phyloP scores from a whole-genome alignment of 2,888 invertebrate species.

The Amblyjoppa fuscipennis region DNA sequence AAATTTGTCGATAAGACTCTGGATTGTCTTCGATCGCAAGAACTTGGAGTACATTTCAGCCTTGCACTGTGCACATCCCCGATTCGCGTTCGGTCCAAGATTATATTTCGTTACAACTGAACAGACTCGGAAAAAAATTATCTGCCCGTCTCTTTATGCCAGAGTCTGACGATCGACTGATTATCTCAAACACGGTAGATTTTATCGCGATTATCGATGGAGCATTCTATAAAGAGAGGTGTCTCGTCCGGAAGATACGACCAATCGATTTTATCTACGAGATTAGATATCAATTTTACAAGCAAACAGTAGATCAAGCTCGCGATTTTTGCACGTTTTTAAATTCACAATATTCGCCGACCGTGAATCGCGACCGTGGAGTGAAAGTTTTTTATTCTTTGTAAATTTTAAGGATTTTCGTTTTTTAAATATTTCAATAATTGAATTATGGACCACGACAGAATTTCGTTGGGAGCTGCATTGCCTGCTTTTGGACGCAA shows the following conservation, averaged over 20 bases:
- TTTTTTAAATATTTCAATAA: too few species aligned
- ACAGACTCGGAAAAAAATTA: background rate
- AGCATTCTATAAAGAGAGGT: slow-evolving; percentile 21
- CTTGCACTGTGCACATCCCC: background rate
- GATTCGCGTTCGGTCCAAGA: background rate
- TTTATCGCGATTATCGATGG: slow-evolving; percentile 47
- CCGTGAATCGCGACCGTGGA: too few species aligned
- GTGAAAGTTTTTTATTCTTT: too few species aligned
- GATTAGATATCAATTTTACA: too few species aligned
- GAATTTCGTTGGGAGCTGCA: too few species aligned
- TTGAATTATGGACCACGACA: too few species aligned
- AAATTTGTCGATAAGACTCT: slow-evolving; percentile 66
- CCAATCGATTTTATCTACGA: slow-evolving; percentile 13
- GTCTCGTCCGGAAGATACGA: background rate
- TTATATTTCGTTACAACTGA: background rate
- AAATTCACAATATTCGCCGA: too few species aligned
- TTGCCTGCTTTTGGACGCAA: too few species aligned
- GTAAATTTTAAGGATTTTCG: background rate
- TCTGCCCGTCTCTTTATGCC: slow-evolving; percentile 5
- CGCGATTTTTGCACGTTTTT: too few species aligned
- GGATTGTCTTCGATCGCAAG: slow-evolving; percentile 58
- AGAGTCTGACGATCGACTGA: slow-evolving; percentile 58
- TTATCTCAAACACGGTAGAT: slow-evolving; percentile 41
- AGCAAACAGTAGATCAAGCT: too few species aligned
- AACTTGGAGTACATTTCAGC: slow-evolving; percentile 50